phyloP scores from a whole-genome alignment of 2,797 vertebrate genomes.

The Sebastes minor region DNA sequence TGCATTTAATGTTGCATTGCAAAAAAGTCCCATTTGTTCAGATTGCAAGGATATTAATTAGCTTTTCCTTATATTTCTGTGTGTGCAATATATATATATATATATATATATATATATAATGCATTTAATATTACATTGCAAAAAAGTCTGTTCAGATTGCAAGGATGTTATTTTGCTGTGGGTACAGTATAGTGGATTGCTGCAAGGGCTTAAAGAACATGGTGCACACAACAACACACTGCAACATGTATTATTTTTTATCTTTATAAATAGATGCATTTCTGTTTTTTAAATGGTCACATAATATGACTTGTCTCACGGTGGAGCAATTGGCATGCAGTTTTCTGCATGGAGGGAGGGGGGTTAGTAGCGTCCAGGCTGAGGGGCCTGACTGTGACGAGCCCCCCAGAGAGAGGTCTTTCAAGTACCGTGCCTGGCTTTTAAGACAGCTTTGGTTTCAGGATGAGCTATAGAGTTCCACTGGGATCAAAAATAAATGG shows the following conservation, averaged over 20 bases:
- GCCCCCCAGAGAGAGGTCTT: slow-evolving; percentile 9
- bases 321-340: background rate
- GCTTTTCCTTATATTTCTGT: background rate
- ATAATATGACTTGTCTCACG: background rate
- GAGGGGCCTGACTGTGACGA: slow-evolving; percentile 11
- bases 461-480: slow-evolving; percentile 10
- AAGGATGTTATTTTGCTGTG: background rate
- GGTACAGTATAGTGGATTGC: background rate
- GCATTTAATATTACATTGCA: background rate
- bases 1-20: too few species aligned
- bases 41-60: too few species aligned
- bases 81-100: background rate
- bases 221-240: background rate
- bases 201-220: background rate
- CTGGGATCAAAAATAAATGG: slow-evolving; percentile 52
- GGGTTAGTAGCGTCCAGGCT: slow-evolving; percentile 13
- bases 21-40: too few species aligned
- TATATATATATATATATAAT: background rate
- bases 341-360: background rate
- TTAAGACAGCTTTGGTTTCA: slow-evolving; percentile 44
- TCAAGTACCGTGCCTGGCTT: slow-evolving; percentile 1
- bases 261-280: background rate
- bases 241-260: background rate
- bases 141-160: background rate
- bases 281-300: background rate